phyloP scores from a whole-genome alignment of 1,140 invertebrate genomes.

The Drosophila pseudoananassae region DNA sequence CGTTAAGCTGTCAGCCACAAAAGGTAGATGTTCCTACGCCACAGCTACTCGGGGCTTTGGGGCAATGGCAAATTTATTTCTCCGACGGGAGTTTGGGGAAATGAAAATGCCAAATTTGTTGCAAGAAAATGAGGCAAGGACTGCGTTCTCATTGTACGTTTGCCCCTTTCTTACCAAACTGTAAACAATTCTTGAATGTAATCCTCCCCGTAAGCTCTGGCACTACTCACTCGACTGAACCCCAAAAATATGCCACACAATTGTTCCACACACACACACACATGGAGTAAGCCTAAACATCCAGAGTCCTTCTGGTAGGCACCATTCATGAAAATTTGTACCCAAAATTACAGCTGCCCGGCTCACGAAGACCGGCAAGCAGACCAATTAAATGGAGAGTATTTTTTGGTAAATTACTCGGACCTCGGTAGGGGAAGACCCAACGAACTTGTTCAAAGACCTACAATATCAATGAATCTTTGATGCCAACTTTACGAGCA shows the following conservation, averaged over 20 bases:
- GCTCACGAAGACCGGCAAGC: constrained; percentile 43
- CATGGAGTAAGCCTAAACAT: constrained; percentile 1
- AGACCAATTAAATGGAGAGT: constrained; percentile 44
- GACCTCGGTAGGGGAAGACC: neutral
- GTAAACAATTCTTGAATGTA: constrained; percentile 33
- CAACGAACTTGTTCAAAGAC: constrained; percentile 18
- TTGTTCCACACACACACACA: constrained; percentile 37
- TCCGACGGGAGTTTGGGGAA: constrained; percentile 17
- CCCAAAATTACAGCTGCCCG: constrained; percentile 71
- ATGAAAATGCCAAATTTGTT: constrained; percentile 67
- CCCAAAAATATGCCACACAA: constrained; percentile 67
- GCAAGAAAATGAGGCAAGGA: constrained; percentile 29
- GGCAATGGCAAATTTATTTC: constrained; percentile 28
- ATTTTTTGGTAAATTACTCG: constrained; percentile 69
- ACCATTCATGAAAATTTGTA: constrained; percentile 73
- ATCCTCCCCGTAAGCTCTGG: constrained; percentile 5
- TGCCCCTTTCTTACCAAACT: neutral
- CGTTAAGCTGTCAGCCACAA: constrained; percentile 53
- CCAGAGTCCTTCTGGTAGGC: constrained; percentile 1
- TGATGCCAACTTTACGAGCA: constrained; percentile 37
- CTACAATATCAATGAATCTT: constrained; percentile 47
- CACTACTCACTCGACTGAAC: constrained; percentile 60
- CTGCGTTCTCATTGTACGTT: constrained; percentile 19
- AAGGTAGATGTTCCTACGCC: neutral
- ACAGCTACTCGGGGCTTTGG: constrained; percentile 10